Conservation (phyloP, 2,113 vertebrate genomes). For the Erythrocercus mccallii region DNA sequence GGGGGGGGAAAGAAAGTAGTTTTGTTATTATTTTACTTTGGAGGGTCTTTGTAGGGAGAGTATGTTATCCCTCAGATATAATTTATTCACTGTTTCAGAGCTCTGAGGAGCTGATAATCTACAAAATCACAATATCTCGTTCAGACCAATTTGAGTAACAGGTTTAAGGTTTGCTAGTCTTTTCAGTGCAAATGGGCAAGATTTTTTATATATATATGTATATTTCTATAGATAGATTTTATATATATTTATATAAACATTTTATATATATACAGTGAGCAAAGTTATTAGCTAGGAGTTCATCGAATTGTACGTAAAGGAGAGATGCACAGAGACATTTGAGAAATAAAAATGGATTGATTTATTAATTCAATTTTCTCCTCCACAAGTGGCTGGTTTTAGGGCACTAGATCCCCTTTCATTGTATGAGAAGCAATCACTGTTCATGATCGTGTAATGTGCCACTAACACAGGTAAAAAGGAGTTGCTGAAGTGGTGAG, state of each 20-base stretch:
- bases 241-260: no score
- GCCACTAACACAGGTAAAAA: background rate
- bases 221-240: no score
- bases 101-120: background rate
- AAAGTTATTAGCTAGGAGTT: background rate
- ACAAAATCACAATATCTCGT: background rate
- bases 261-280: background rate
- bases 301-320: background rate
- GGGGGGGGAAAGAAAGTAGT: background rate
- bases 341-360: background rate
- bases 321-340: background rate
- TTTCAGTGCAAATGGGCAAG: background rate
- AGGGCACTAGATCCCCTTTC: background rate
- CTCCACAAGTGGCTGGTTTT: background rate
- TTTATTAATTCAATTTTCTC: background rate
- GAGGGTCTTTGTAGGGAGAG: background rate
- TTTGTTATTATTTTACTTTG: background rate
- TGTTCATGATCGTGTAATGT: background rate
- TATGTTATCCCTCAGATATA: background rate
- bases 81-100: background rate
- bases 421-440: background rate
- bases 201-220: no score
- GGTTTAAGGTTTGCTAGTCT: background rate
- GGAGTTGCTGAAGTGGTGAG: background rate
- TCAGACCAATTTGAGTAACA: background rate